These are phyloP conservation scores for Euura saliciscinereae DNA, from an alignment of 1,140 invertebrate species.

Conservation along the genomic window DNA sequence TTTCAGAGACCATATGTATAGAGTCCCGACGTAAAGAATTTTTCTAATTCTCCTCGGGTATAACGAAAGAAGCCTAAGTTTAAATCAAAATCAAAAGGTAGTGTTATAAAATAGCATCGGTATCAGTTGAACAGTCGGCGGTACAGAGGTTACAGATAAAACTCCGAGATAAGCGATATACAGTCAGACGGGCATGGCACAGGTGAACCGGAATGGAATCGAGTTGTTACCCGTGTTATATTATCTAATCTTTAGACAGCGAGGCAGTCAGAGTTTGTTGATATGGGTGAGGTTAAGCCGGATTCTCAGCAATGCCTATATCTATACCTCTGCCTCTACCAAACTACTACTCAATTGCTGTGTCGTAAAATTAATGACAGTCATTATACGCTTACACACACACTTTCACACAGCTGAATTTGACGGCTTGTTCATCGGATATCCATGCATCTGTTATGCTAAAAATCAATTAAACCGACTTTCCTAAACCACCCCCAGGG, in stretches of 20 bases:
- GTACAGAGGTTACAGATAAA: conserved; percentile 53
- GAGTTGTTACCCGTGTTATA: conserved; percentile 40
- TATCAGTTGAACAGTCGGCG: conserved; percentile 30
- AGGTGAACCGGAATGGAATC: conserved; percentile 43
- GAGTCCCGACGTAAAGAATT: too few species aligned
- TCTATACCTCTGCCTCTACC: not conserved
- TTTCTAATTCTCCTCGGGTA: too few species aligned
- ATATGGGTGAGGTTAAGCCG: not conserved
- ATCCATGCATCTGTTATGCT: not conserved
- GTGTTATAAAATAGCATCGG: conserved; percentile 21
- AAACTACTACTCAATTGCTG: conserved; percentile 13
- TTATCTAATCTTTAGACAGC: conserved; percentile 36
- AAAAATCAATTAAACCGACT: not conserved
- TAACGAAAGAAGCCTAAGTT: too few species aligned
- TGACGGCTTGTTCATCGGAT: not conserved
- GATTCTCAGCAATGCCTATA: conserved; percentile 10
- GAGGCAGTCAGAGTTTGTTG: not conserved
- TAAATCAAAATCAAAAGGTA: conserved; percentile 15
- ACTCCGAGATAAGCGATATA: conserved; percentile 38
- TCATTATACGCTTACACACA: not conserved
- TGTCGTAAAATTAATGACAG: not conserved
- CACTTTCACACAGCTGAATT: not conserved
- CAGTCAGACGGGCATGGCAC: conserved; percentile 23
- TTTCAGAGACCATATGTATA: too few species aligned
- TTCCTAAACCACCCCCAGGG: too few species aligned